Evolutionary conservation across 2,888 invertebrate genomes (phyloP), one percentile per base, ranked within the genome.

Genomic region (Herminia tarsipennalis): DNA sequence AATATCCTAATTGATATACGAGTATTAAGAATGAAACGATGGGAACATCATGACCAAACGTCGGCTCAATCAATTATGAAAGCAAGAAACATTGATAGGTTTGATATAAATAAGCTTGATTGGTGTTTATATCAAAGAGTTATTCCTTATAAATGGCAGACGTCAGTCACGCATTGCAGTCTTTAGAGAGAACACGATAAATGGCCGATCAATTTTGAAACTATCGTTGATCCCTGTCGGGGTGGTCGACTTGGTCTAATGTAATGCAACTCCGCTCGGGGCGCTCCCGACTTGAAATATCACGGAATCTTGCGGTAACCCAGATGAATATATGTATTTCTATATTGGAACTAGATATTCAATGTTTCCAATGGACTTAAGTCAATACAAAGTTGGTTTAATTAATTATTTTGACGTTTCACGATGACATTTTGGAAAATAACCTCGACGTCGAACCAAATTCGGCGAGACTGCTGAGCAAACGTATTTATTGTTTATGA

Each of bases 251-350:
- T 51, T 48, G 39, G 21, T 71, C 73, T 83, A 83, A 85, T 81
- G 81, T 71, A 85, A 84, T 81, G 77, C 78, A 78, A 79, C 69
- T 72, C 57, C 62, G 85, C 84, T 77, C 70, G 72, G 52, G 83
- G 85, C 86, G 77, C 81, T 82, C 82, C 80, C 77, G 84, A 81
- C 83, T 82, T 80, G 76, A 80, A 81, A 84, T 85, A 85, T 83
- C 84, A 79, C 77, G 75, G 83, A 81, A 78, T 79, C 73, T 81
- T 60, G 72, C 73, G 55, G 73, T 75, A 76, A 67, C 70, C 70
- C 53, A 77, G 73, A 73, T 80, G 74, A 78, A 82, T 80, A 72
- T 71, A 77, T 71, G 66, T 66, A 70, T 72, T 61, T 59, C 45
- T 65, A 48, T 52, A 59, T 56, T 54, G 52, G 43, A 62, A 58